Base-by-base conservation (phyloP, 2,888 invertebrate genomes). In the Drosophila flavopinicola region DNA sequence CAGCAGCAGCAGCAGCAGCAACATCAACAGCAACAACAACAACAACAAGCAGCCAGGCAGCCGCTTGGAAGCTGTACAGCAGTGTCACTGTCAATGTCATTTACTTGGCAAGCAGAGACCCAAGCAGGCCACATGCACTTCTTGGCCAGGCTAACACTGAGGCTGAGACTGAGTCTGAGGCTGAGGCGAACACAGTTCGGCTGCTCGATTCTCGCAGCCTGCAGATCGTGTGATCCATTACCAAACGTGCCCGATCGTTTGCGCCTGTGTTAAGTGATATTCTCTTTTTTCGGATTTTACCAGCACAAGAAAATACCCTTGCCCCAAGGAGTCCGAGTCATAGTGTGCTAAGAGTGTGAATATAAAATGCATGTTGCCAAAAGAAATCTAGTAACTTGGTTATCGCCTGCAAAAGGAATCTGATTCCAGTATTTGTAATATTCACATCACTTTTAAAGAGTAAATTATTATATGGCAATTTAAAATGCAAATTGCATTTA, bases 81-180 rank as follows among this genome's bases (percentile, higher is more conserved):
- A 80, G 87, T 88, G 89, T 88, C 88, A 88, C 88, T 88, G 88
- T 89, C 88, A 88, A 89, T 89, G 88, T 88, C 89, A 88, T 85
- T 89, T 89, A 87, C 67, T 75, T 65, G 80, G 58, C 58, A 72
- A 75, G 53, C 74, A 58, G 42, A 66, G 51, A 53, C 51, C 48
- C 52, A 30, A 41, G 41, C 52, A 24, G 41, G 51, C 52, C 54
- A 47, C 56, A 60, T 33, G 47, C 52, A 35, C 38, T 48, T 38
- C 59, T 54, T 51, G 58, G 61, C 56, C 45, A 29, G 59, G 30
- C 59, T 52, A 33, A 41, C 15, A 27, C 58, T 30, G 45, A 33
- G 35, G 38, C 23, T 20, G 4, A 20, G 20, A 20, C 20, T 20
- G n/a, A n/a, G n/a, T n/a, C n/a, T n/a, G n/a, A n/a, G n/a, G n/a